Conservation (phyloP, 2,113 vertebrate genomes). For the Mixornis gularis region DNA sequence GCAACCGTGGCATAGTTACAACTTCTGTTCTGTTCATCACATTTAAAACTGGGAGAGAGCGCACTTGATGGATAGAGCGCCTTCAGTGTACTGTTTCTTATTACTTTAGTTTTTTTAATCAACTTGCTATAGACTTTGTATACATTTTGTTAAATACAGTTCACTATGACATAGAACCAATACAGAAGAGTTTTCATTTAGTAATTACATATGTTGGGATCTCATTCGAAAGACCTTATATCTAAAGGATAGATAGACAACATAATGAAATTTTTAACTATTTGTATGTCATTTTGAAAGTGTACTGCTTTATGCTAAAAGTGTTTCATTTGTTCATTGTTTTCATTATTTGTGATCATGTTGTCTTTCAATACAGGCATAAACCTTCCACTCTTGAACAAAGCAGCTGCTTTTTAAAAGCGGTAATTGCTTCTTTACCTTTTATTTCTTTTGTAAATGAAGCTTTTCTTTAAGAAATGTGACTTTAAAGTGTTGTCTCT, state of each 20-base stretch:
- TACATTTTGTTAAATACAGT: conserved; percentile 79
- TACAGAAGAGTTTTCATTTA: conserved; percentile 71
- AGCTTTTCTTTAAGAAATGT: conserved; percentile 81
- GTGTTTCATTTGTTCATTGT: conserved; percentile 82
- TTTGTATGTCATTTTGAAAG: conserved; percentile 84
- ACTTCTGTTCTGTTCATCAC: conserved; percentile 75
- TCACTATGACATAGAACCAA: conserved; percentile 70
- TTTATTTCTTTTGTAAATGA: conserved; percentile 88
- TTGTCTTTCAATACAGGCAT: conserved; percentile 95
- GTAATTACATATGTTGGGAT: conserved; percentile 71
- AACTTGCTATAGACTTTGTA: conserved; percentile 81
- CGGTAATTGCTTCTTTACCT: conserved; percentile 96
- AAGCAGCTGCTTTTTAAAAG: conserved; percentile 94
- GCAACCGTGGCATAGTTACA: conserved; percentile 72
- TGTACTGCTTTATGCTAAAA: conserved; percentile 82
- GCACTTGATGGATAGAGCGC: conserved; percentile 80
- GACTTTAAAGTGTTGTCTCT: conserved; percentile 82
- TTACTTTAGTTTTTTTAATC: conserved; percentile 75
- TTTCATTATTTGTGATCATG: conserved; percentile 89
- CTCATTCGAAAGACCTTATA: conserved; percentile 73
- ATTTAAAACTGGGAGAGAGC: conserved; percentile 59
- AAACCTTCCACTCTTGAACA: conserved; percentile 90
- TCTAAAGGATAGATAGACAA: conserved; percentile 71
- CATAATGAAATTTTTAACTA: conserved; percentile 75
- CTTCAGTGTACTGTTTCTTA: conserved; percentile 92